Evolutionary conservation across 2,888 invertebrate species (phyloP).

Genomic region (Drosophila helvetica): DNA sequence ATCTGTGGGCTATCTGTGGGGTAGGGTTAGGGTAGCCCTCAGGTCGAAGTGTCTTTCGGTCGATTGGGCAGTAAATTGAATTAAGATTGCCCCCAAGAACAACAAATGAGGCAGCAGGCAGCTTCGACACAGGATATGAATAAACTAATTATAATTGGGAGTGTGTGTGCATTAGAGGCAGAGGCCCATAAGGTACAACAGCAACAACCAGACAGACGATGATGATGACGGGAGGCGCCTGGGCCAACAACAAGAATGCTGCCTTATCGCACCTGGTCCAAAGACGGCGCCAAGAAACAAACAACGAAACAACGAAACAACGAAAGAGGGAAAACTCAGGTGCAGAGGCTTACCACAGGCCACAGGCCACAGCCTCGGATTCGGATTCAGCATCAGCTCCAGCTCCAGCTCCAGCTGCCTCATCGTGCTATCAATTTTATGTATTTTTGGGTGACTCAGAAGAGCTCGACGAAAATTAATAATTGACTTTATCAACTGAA

Average conservation of each 20-base stretch:
- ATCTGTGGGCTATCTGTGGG: background rate
- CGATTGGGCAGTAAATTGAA: constrained; percentile 67
- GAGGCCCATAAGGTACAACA: constrained; percentile 62
- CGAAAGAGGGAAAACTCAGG: constrained; percentile 51
- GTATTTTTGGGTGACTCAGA: constrained; percentile 69
- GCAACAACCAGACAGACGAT: constrained; percentile 9
- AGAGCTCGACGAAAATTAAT: constrained; percentile 68
- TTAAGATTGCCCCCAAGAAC: constrained; percentile 70
- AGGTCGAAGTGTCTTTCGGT: constrained; percentile 35
- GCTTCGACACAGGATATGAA: constrained; percentile 78
- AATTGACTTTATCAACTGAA: constrained; percentile 70
- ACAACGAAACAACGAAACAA: constrained; percentile 31
- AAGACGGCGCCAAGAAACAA: constrained; percentile 68
- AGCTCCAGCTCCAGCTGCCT: constrained; percentile 27
- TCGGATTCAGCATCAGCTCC: constrained; percentile 42
- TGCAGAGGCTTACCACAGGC: constrained; percentile 36
- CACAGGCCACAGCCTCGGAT: constrained; percentile 20
- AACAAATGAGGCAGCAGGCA: constrained; percentile 70
- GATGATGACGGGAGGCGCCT: constrained; percentile 50
- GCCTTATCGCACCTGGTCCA: constrained; percentile 74
- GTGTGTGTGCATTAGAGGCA: constrained; percentile 71
- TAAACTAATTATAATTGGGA: constrained; percentile 77
- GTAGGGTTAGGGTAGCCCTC: constrained; percentile 49
- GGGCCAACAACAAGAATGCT: constrained; percentile 69
- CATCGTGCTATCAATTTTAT: constrained; percentile 57